Conservation (phyloP, 2,888 invertebrate genomes). For the Thalpophila matura region DNA sequence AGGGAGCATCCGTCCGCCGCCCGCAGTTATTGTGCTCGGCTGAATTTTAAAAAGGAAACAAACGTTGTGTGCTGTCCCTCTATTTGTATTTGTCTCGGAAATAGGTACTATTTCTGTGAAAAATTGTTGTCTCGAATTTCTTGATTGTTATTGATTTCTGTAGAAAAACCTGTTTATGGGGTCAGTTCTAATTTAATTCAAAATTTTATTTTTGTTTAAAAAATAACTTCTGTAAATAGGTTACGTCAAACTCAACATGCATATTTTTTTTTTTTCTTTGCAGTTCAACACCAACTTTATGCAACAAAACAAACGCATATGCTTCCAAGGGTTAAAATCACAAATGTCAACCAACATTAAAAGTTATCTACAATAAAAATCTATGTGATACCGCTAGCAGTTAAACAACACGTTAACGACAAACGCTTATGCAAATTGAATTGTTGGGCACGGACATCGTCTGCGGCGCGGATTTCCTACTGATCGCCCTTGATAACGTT, state of each 20-base stretch:
- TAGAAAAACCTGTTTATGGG: not conserved
- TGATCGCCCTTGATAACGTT: conserved; percentile 75
- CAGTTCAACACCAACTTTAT: not conserved
- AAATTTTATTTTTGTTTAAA: too few relatives aligned
- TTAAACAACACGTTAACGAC: conserved; percentile 69
- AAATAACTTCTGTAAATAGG: too few relatives aligned
- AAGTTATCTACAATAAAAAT: conserved; percentile 26
- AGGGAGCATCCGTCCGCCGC: conserved; percentile 61
- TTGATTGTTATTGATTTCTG: not conserved
- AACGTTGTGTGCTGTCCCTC: conserved; percentile 39
- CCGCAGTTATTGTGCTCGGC: conserved; percentile 62
- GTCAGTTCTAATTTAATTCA: too few relatives aligned
- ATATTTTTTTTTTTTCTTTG: too few relatives aligned
- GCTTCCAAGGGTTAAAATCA: not conserved
- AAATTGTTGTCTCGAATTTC: not conserved
- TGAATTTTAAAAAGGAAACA: conserved; percentile 69
- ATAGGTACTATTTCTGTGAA: conserved; percentile 25
- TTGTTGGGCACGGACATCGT: conserved; percentile 68
- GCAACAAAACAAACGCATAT: too few relatives aligned
- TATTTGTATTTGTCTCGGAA: conserved; percentile 34
- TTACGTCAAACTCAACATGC: too few relatives aligned
- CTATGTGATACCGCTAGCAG: conserved; percentile 5
- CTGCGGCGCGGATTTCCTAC: conserved; percentile 69
- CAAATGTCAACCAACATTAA: not conserved
- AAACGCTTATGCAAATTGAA: conserved; percentile 83